Conservation (phyloP, 2,888 invertebrate species). For the Pyrocoelia pectoralis region DNA sequence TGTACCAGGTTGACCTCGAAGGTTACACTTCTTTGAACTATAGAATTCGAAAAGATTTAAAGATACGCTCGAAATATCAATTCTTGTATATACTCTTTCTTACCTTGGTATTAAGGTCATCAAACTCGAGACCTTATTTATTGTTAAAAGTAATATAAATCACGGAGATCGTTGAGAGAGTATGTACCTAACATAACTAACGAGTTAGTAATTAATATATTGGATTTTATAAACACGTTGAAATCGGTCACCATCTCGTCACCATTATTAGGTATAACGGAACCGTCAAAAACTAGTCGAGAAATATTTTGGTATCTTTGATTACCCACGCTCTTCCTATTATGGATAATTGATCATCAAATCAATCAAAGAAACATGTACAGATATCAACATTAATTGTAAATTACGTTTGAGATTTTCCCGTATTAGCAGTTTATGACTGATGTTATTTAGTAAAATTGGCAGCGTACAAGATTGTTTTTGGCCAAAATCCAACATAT, state of each 20-base stretch:
- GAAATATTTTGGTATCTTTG: too few relatives aligned
- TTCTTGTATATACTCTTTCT: not conserved
- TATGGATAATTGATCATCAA: too few relatives aligned
- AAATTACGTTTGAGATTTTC: not conserved
- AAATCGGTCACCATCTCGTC: too few relatives aligned
- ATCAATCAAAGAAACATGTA: too few relatives aligned
- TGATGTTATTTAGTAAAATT: conserved; percentile 1
- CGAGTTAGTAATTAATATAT: too few relatives aligned
- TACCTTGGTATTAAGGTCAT: conserved; percentile 9
- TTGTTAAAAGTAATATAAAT: conserved; percentile 3
- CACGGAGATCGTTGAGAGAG: not conserved
- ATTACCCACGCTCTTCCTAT: too few relatives aligned
- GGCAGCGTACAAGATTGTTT: not conserved
- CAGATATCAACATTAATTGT: not conserved
- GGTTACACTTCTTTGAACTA: conserved; percentile 12
- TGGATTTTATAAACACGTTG: too few relatives aligned
- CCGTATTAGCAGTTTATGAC: not conserved
- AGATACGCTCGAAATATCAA: conserved; percentile 11
- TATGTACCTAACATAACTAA: too few relatives aligned
- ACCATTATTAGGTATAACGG: too few relatives aligned
- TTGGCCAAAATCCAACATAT: conserved; percentile 10
- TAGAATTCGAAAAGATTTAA: conserved; percentile 7
- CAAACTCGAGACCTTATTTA: conserved; percentile 3
- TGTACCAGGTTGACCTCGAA: conserved; percentile 11
- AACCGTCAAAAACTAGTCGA: too few relatives aligned